These are phyloP conservation scores for Haliclystus octoradiatus DNA, from an alignment of 30 jellyfish, hydroid and myxozoan species.

Conservation along the genomic window DNA sequence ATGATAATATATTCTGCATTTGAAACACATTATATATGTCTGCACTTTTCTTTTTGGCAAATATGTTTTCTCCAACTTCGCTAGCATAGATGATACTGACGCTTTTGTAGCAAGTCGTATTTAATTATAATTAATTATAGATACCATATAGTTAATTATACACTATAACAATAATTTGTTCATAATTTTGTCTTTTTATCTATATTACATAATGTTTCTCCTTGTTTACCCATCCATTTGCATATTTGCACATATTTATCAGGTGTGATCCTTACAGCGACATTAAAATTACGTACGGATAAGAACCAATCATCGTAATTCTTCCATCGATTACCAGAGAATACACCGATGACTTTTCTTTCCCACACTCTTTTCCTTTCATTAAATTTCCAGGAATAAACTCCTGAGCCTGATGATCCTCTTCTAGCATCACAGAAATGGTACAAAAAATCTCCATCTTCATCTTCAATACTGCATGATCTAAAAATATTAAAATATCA, in stretches of 20 bases:
- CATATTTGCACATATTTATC: slow-evolving; percentile 80
- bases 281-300: slow-evolving; percentile 63
- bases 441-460: slow-evolving; percentile 74
- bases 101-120: too few relatives aligned
- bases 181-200: too few relatives aligned
- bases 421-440: slow-evolving; percentile 94
- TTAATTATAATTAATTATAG: too few relatives aligned
- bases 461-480: slow-evolving; percentile 86
- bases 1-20: too few relatives aligned
- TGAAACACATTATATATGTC: too few relatives aligned
- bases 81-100: too few relatives aligned
- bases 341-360: slow-evolving; percentile 78
- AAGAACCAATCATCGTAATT: slow-evolving; percentile 83
- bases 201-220: slow-evolving; percentile 45
- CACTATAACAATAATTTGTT: too few relatives aligned
- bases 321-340: slow-evolving; percentile 96
- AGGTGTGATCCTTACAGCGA: slow-evolving; percentile 86
- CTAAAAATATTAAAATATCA: slow-evolving; percentile 12
- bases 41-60: too few relatives aligned
- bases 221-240: slow-evolving; percentile 89
- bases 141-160: too few relatives aligned
- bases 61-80: too few relatives aligned
- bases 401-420: slow-evolving; percentile 99
- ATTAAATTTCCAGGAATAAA: slow-evolving; percentile 87
- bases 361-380: slow-evolving; percentile 47